Evolutionary conservation across 2,888 invertebrate species (phyloP), one percentile per base, ranked within the genome.

Genomic region (Chydorus sphaericus): DNA sequence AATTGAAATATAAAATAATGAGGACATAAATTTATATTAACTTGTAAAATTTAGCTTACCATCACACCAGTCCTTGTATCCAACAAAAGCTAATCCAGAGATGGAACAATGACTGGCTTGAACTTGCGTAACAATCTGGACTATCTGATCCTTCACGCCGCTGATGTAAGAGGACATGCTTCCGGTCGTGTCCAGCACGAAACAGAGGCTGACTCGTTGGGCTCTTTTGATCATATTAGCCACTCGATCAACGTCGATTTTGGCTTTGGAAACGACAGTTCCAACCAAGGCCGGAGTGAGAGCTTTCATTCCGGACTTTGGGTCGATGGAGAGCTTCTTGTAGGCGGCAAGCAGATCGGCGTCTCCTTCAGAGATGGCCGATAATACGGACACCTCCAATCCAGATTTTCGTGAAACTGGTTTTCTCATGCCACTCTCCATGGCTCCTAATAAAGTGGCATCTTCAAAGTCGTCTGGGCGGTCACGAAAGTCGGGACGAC

Each of bases 21-120:
- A 23, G 16, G 16, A 14, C 3, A 36, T 39, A 20, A n/a, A 14
- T 39, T 4, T n/a, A 39, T 39, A 7, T 5, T 26, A 23, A 16
- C 44, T 14, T 26, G 28, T 3, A 26, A n/a, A 26, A n/a, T 3
- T 14, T 6, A 44, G 28, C 44, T 2, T 44, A 44, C 44, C 44
- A 10, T 44, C 44, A 23, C 44, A 44, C 44, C 44, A 44, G 28
- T 44, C 44, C 18, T 44, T 44, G 44, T 44, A 44, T 8, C 44
- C 44, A 20, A 44, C 20, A 44, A 44, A 44, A 26, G 44, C 26
- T 44, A 44, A 20, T 44, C 44, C 44, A 14, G 23, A 23, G 11
- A 44, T 44, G 23, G 10, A 23, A 4, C 44, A 44, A 26, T 28
- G 26, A 1, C 44, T 44, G 23, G 23, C 23, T n/a, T 44, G 11